A percentile compares a stretch with the other conserved stretches of the same genome.
Evolutionary conservation across 2,113 vertebrate species (phyloP).

Genomic region (Catagonus wagneri): DNA sequence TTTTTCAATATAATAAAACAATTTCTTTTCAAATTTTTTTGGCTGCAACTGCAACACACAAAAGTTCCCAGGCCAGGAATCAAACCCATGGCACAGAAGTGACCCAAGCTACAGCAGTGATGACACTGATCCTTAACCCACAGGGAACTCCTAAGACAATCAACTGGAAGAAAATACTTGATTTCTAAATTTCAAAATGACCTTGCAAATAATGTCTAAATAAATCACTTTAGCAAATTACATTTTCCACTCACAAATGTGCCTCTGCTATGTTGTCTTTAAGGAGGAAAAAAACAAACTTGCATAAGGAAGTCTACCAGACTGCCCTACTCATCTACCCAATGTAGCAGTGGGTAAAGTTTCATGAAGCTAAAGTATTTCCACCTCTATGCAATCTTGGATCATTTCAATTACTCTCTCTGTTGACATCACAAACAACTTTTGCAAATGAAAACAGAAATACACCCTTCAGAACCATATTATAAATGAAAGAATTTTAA

Average conservation of each 20-base stretch:
- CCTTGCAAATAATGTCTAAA: background rate
- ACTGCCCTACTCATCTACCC: background rate
- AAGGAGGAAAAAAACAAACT: background rate
- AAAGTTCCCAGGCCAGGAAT: too few relatives aligned
- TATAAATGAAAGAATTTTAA: slow-evolving; percentile 50
- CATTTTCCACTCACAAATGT: background rate
- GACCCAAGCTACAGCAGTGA: too few relatives aligned
- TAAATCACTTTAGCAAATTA: slow-evolving; percentile 30
- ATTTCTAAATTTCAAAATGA: slow-evolving; percentile 49
- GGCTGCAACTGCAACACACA: too few relatives aligned
- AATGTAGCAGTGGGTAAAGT: background rate
- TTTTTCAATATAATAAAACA: background rate
- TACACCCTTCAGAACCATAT: background rate
- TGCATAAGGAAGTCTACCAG: background rate
- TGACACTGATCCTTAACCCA: too few relatives aligned
- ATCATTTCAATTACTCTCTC: background rate
- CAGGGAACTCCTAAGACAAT: background rate
- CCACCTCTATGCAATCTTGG: background rate
- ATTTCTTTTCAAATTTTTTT: too few relatives aligned
- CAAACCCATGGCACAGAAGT: too few relatives aligned
- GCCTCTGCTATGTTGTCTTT: background rate
- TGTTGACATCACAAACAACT: background rate
- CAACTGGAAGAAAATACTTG: background rate
- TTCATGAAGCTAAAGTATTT: background rate
- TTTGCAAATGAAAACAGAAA: background rate